Conservation (phyloP, 2,888 invertebrate species). For the Brenthis ino region DNA sequence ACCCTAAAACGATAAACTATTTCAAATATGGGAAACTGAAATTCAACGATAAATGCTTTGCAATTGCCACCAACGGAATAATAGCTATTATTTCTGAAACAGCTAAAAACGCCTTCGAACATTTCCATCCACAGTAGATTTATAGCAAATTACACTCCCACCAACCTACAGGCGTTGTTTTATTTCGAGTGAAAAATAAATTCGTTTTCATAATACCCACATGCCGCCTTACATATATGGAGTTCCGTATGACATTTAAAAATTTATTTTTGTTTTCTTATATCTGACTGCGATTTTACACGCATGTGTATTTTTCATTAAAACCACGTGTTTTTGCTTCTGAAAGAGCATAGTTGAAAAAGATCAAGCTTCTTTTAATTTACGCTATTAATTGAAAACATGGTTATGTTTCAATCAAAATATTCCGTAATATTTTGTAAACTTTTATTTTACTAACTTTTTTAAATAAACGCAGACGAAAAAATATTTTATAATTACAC, state of each 20-base stretch:
- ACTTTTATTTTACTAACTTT: too few species aligned
- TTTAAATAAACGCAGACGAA: too few species aligned
- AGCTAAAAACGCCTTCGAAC: constrained; percentile 64
- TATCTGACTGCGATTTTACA: neutral
- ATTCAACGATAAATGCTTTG: constrained; percentile 24
- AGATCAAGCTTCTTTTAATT: neutral
- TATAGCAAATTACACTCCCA: constrained; percentile 74
- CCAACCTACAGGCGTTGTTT: constrained; percentile 68
- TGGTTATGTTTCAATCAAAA: too few species aligned
- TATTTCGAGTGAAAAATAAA: constrained; percentile 61
- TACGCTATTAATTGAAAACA: too few species aligned
- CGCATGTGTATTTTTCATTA: too few species aligned
- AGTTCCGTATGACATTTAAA: constrained; percentile 4
- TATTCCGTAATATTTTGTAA: too few species aligned
- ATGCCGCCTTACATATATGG: constrained; percentile 20
- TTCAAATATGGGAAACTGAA: constrained; percentile 30
- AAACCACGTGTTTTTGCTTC: neutral
- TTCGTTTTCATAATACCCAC: constrained; percentile 52
- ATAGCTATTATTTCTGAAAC: constrained; percentile 44
- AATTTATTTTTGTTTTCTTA: neutral
- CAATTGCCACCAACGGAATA: constrained; percentile 27
- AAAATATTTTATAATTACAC: too few species aligned
- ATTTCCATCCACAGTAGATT: constrained; percentile 69
- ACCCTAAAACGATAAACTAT: constrained; percentile 26
- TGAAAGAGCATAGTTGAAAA: neutral